phyloP scores from a whole-genome alignment of 2,888 invertebrate species.

The Pseudococcus longispinus region DNA sequence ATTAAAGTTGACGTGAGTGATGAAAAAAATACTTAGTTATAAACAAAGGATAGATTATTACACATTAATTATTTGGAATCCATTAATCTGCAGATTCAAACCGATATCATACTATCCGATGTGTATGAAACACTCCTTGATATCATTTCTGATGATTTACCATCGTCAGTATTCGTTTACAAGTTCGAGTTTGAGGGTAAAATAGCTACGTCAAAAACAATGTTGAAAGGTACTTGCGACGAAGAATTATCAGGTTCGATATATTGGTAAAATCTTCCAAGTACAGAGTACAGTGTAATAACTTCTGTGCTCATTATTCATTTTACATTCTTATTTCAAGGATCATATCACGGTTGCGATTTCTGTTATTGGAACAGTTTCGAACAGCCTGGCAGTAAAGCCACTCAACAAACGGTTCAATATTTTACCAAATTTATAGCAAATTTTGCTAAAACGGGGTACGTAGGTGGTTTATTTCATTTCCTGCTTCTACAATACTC shows the following conservation, averaged over 20 bases:
- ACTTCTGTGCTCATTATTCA: too few species aligned
- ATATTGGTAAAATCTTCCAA: background rate
- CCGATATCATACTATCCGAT: slow-evolving; percentile 7
- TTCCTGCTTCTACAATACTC: background rate
- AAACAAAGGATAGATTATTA: background rate
- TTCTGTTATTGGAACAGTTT: background rate
- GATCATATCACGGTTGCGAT: background rate
- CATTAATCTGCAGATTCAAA: slow-evolving; percentile 28
- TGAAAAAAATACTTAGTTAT: background rate
- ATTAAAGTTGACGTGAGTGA: background rate
- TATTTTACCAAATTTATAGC: slow-evolving; percentile 1
- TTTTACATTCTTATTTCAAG: background rate
- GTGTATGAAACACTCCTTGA: slow-evolving; percentile 13
- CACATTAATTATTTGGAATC: background rate
- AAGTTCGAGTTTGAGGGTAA: slow-evolving; percentile 9
- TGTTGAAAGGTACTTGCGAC: background rate
- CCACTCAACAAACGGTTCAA: background rate
- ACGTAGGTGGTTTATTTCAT: background rate
- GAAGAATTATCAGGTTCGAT: background rate
- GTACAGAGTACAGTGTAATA: too few species aligned
- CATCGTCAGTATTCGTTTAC: slow-evolving; percentile 11
- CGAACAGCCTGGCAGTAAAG: background rate
- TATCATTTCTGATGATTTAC: background rate
- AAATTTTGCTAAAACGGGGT: slow-evolving; percentile 42
- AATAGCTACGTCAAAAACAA: background rate